Conservation (phyloP, 2,888 invertebrate genomes). For the Octodonta nipae region DNA sequence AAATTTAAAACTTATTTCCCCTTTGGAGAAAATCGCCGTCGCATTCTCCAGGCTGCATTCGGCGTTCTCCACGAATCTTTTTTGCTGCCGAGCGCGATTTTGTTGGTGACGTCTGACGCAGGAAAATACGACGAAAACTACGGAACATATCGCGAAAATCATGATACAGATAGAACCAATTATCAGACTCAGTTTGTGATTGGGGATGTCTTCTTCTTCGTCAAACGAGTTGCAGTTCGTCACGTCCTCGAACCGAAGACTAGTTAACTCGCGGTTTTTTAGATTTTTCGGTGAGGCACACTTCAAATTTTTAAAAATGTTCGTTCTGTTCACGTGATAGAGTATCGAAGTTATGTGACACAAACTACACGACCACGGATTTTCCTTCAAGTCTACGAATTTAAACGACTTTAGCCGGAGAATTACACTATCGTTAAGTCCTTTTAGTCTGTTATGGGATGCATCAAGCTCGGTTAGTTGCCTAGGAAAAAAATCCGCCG, state of each 20-base stretch:
- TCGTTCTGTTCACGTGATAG: constrained; percentile 42
- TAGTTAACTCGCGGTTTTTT: constrained; percentile 35
- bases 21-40: constrained; percentile 34
- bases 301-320: constrained; percentile 40
- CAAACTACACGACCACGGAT: constrained; percentile 56
- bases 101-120: constrained; percentile 55
- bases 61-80: constrained; percentile 20
- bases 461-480: constrained; percentile 53
- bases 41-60: constrained; percentile 30
- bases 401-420: constrained; percentile 45
- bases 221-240: constrained; percentile 38
- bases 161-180: constrained; percentile 37
- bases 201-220: constrained; percentile 29
- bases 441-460: constrained; percentile 57
- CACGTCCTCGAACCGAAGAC: constrained; percentile 32
- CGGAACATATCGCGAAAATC: constrained; percentile 39
- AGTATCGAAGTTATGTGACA: constrained; percentile 49
- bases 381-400: constrained; percentile 43
- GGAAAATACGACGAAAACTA: constrained; percentile 43
- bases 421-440: constrained; percentile 45
- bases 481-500: constrained; percentile 43
- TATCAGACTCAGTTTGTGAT: constrained; percentile 38
- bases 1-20: constrained; percentile 46
- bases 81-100: constrained; percentile 36
- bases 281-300: constrained; percentile 47